Evolutionary conservation across 2,797 vertebrate species (phyloP).

Genomic region (Orientallactaga sibirica): DNA sequence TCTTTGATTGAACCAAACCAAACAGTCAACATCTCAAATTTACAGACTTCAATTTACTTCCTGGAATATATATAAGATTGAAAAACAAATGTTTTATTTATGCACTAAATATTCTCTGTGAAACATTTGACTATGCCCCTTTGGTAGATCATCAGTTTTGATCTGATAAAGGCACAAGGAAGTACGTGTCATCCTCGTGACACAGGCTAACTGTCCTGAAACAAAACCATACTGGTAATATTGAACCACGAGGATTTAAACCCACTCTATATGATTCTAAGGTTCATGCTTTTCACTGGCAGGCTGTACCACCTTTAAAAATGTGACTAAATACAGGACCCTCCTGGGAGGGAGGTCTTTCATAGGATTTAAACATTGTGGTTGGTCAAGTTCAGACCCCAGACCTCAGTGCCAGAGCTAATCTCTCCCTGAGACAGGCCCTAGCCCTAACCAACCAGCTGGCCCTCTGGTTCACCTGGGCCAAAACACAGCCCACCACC

Average conservation of each 20-base stretch:
- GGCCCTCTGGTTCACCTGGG: too few relatives aligned
- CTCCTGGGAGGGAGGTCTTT: too few relatives aligned
- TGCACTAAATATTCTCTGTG: background rate
- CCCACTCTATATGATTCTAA: slow-evolving; percentile 9
- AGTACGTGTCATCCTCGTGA: background rate
- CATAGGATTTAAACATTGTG: too few relatives aligned
- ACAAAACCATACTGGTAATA: background rate
- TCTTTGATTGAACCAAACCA: slow-evolving; percentile 7
- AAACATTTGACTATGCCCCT: background rate
- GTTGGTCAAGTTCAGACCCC: too few relatives aligned
- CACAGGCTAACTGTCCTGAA: background rate
- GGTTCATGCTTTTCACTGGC: background rate
- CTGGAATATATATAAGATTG: background rate
- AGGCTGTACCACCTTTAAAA: background rate
- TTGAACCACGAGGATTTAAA: background rate
- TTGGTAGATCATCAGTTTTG: background rate
- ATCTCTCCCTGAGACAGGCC: too few relatives aligned
- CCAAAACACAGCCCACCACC: too few relatives aligned
- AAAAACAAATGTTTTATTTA: slow-evolving; percentile 1
- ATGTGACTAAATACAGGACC: too few relatives aligned
- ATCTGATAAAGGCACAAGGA: background rate
- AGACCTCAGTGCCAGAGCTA: too few relatives aligned
- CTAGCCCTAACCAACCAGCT: too few relatives aligned
- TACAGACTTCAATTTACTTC: background rate
- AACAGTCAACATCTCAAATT: background rate